Percentiles rank a stretch among this genome's conserved stretches.
Evolutionary conservation across 1,140 invertebrate genomes (phyloP).

Genomic region (Myzus persicae): DNA sequence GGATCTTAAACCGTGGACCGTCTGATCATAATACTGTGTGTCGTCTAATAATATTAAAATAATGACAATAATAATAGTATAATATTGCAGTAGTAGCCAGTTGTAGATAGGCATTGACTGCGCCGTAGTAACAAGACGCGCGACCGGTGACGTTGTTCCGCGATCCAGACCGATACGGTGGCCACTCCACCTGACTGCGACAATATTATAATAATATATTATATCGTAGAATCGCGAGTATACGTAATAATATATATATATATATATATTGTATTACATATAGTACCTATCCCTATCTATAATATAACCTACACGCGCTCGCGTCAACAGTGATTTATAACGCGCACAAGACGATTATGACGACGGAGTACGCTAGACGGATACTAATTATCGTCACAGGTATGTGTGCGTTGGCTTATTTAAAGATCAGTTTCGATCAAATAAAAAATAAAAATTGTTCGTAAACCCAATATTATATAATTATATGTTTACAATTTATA

Average conservation of each 20-base stretch:
- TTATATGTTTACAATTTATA: slow-evolving; percentile 2
- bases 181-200: not conserved
- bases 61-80: no score
- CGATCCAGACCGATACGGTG: not conserved
- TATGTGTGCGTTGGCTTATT: not conserved
- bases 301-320: not conserved
- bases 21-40: no score
- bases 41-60: slow-evolving; percentile 20
- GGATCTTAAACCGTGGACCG: not conserved
- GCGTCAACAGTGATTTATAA: not conserved
- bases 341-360: not conserved
- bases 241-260: not conserved
- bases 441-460: slow-evolving; percentile 1
- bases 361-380: slow-evolving; percentile 28
- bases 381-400: slow-evolving; percentile 2
- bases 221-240: not conserved
- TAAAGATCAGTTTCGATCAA: not conserved
- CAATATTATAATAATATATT: not conserved
- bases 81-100: no score
- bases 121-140: not conserved
- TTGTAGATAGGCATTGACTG: not conserved
- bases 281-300: not conserved
- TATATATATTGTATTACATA: not conserved
- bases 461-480: not conserved
- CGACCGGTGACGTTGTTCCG: no score